Base-by-base conservation (phyloP, 2,888 invertebrate genomes). In the Pedicia rivosa region DNA sequence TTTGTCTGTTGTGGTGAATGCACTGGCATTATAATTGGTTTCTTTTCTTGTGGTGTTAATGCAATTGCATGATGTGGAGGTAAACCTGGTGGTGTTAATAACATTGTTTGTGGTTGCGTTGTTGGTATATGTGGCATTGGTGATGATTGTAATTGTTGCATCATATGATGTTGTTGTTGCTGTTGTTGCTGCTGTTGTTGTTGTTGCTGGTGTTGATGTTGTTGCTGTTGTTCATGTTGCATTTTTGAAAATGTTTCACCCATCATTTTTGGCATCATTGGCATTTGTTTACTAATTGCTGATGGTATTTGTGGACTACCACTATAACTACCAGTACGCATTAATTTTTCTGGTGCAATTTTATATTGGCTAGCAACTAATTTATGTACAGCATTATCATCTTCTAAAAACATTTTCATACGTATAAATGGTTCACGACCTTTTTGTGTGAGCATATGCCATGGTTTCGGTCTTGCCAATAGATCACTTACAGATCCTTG, bases 401-500 rank as follows among this genome's bases (percentile, higher is more conserved):
- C 92, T 62, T 91, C 91, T 46, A 95, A 66, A 63, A 95, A 95
- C 81, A 94, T 88, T 61, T 92, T 90, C 94, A 95, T 95, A 42
- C 94, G 70, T 44, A 95, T 94, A 64, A 94, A 95, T 1, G 94
- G 95, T 55, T 95, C 94, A 17, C 94, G 71, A 2, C 92, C 92
- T 59, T 94, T 94, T 55, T 88, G 90, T 10, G 98, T 98, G 35
- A 98, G 69, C 92, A 95, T 94, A 56, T 92, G 90, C 98, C 97
- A 98, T 1, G 95, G 92, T 58, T 98, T 98, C 24, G 98, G 98
- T 36, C 98, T 66, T 16, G 97, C 97, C 44, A 98, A 66, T 28
- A 98, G 69, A 61, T 98, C 98, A 32, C 94, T 95, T 2, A 98
- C 98, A 4, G 92, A 92, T 25, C 98, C 98, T 59, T 94, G 94